These are phyloP conservation scores for Oxycera nigricornis DNA, from an alignment of 2,888 invertebrate species.

Conservation along the genomic window DNA sequence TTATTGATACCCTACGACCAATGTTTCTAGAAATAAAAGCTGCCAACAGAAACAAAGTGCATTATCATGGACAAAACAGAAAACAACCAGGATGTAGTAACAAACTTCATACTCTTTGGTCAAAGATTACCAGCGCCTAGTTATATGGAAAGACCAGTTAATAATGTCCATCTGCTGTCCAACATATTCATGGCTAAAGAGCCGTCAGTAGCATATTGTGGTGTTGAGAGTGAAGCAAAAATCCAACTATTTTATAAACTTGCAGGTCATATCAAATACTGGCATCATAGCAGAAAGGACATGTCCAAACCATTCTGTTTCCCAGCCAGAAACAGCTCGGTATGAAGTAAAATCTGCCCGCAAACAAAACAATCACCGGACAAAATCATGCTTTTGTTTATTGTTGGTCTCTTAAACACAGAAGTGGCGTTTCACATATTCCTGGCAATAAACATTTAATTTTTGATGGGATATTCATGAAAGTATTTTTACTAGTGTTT, in stretches of 20 bases:
- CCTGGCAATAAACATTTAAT: background rate
- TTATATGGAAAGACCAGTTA: background rate
- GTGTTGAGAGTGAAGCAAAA: background rate
- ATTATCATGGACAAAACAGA: background rate
- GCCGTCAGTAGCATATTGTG: background rate
- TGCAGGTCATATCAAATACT: background rate
- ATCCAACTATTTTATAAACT: background rate
- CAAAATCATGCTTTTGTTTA: background rate
- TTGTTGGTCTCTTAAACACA: background rate
- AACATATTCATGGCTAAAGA: background rate
- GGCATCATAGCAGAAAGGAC: background rate
- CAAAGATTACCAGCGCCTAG: too few species aligned
- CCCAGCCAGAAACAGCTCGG: too few species aligned
- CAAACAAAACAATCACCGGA: too few species aligned
- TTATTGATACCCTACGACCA: too few species aligned
- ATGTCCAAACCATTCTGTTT: background rate
- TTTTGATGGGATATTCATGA: too few species aligned
- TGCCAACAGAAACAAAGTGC: background rate
- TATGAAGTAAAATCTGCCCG: too few species aligned
- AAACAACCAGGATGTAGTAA: background rate
- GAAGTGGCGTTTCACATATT: background rate
- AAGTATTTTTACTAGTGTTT: too few species aligned
- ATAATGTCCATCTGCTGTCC: slow-evolving; percentile 4
- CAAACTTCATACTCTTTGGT: background rate
- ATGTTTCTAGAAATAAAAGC: too few species aligned